Conservation (phyloP, 1,140 invertebrate genomes). For the Protaetia brevitarsis region DNA sequence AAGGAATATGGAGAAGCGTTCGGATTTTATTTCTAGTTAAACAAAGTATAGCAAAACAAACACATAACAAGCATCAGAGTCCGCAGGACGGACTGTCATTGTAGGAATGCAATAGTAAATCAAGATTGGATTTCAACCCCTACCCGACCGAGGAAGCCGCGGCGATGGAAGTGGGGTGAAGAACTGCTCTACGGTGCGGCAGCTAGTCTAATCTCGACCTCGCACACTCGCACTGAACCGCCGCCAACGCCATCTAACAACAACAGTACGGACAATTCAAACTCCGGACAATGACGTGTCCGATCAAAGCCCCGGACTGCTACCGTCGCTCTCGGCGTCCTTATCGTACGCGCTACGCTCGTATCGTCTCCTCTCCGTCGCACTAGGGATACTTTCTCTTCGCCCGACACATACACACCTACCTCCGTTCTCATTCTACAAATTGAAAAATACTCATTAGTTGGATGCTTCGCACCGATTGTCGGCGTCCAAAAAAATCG, state of each 20-base stretch:
- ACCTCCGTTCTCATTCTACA: constrained; percentile 42
- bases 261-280: constrained; percentile 24
- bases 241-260: constrained; percentile 17
- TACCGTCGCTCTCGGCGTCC: neutral
- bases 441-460: constrained; percentile 52
- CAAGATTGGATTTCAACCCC: constrained; percentile 51
- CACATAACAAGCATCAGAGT: constrained; percentile 1
- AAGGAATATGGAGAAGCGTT: no score
- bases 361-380: neutral
- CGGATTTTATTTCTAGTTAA: constrained; percentile 15
- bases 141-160: constrained; percentile 27
- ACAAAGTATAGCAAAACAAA: constrained; percentile 20
- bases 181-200: constrained; percentile 31
- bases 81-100: constrained; percentile 45
- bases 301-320: constrained; percentile 40
- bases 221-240: constrained; percentile 38
- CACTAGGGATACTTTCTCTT: constrained; percentile 7
- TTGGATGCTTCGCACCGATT: constrained; percentile 41
- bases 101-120: constrained; percentile 51
- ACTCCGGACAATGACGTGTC: constrained; percentile 43
- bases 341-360: neutral
- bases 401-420: neutral
- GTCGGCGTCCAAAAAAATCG: constrained; percentile 25
- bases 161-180: constrained; percentile 5
- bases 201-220: constrained; percentile 50